These are phyloP conservation scores for Cromileptes altivelis DNA, from an alignment of 2,113 vertebrate genomes.

Conservation along the genomic window DNA sequence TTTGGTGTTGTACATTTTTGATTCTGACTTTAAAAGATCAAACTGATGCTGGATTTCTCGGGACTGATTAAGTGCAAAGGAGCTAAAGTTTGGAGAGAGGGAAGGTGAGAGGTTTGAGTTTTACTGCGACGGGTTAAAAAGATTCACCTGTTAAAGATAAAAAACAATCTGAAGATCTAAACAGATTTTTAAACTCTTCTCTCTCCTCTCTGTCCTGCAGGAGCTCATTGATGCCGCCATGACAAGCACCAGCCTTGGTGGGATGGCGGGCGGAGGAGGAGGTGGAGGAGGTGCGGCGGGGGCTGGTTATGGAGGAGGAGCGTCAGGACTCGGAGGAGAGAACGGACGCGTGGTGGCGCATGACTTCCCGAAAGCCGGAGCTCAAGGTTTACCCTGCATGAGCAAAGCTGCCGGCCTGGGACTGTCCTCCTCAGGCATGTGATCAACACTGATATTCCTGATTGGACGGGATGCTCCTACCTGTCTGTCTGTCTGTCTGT, in stretches of 20 bases:
- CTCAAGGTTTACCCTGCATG: conserved; percentile 93
- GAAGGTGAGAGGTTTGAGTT: no score
- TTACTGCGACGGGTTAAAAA: no score
- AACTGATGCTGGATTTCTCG: no score
- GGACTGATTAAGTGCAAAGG: no score
- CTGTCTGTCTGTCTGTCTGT: not conserved
- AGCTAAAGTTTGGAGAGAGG: no score
- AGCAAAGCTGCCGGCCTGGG: conserved; percentile 92
- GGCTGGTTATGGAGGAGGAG: conserved; percentile 29
- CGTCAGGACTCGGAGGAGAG: conserved; percentile 83
- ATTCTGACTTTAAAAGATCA: no score
- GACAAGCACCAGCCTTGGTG: conserved; percentile 89
- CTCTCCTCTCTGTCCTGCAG: conserved; percentile 72
- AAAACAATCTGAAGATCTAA: not conserved
- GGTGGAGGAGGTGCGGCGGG: conserved; percentile 50
- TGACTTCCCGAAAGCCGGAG: conserved; percentile 89
- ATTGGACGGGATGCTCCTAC: conserved; percentile 45
- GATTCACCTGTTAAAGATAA: no score
- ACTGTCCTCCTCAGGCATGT: conserved; percentile 91
- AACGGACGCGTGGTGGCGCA: conserved; percentile 92
- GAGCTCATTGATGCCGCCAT: conserved; percentile 94
- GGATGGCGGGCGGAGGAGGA: conserved; percentile 78
- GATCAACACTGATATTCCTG: conserved; percentile 62
- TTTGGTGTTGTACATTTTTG: no score
- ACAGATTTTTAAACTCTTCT: not conserved